These are phyloP conservation scores for Zaprionus lineosus DNA, from an alignment of 2,888 invertebrate species.

Conservation along the genomic window DNA sequence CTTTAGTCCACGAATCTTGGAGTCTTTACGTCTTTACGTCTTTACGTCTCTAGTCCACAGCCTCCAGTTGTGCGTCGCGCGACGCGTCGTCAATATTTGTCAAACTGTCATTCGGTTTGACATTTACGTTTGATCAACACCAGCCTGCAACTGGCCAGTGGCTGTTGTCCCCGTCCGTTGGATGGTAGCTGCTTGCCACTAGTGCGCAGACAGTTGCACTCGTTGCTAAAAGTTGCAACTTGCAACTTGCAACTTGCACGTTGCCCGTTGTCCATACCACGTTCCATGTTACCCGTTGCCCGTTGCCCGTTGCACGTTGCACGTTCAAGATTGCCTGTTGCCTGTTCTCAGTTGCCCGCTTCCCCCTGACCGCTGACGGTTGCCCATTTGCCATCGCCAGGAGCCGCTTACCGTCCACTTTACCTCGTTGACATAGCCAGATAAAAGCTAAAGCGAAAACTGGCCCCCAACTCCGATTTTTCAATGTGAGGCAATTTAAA, in stretches of 20 bases:
- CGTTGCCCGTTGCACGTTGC: too few species aligned
- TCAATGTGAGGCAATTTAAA: slow-evolving; percentile 66
- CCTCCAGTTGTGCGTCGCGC: slow-evolving; percentile 49
- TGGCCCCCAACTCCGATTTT: slow-evolving; percentile 67
- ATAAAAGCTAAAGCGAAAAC: slow-evolving; percentile 64
- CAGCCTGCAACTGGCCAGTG: slow-evolving; percentile 33
- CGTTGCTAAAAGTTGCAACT: too few species aligned
- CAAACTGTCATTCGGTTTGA: slow-evolving; percentile 81
- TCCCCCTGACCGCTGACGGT: slow-evolving; percentile 1
- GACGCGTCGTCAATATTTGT: slow-evolving; percentile 81
- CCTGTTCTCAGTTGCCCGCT: background rate
- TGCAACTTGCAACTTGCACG: too few species aligned
- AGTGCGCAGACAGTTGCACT: background rate
- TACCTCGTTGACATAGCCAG: slow-evolving; percentile 62
- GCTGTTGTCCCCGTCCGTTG: slow-evolving; percentile 25
- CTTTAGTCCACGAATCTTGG: background rate
- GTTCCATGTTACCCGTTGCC: too few species aligned
- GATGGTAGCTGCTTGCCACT: slow-evolving; percentile 20
- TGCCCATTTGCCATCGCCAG: slow-evolving; percentile 19
- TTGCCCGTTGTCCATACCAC: too few species aligned
- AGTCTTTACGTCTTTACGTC: background rate
- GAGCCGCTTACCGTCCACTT: slow-evolving; percentile 53
- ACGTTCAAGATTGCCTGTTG: slow-evolving; percentile 17
- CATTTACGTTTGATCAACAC: slow-evolving; percentile 81
- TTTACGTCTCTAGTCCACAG: slow-evolving; percentile 8